Base-by-base conservation (phyloP, 2,888 invertebrate species). In the Ceraclea dissimilis region DNA sequence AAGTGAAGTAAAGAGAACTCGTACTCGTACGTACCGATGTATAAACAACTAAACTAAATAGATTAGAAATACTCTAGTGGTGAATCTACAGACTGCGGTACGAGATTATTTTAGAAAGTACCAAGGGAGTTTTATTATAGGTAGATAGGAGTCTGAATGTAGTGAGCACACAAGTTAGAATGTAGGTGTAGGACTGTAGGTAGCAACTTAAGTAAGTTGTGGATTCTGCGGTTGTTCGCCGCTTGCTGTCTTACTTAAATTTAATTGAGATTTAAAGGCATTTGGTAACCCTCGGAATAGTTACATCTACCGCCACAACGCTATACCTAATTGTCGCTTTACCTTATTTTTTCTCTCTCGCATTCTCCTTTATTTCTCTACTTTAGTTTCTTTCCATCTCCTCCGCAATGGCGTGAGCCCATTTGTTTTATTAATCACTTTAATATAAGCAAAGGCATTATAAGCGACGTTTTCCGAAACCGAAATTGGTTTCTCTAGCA, bases 191-290 rank as follows among this genome's bases (percentile, higher is more conserved):
- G 4, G 26, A 6, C 4, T 4, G 26, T 26, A 26, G 10, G 26
- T 26, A 26, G 5, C 26, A 10, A 26, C 5, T 26, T 6, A 26
- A 26, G 26, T 26, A 26, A 46, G 20, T 18, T 43, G 49, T 26
- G 54, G 54, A 34, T 54, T 22, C 34, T 34, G 22, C 22, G 44
- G 54, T 19, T 13, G 49, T 22, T 48, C 54, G 17, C 54, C 39
- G 57, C 53, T 50, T 39, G 52, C 61, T 61, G 61, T 61, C 61
- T 61, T 61, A 61, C 61, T 61, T 61, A 61, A 48, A 57, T 48
- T 49, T 61, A 61, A 61, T 61, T 61, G 61, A 61, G 61, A 61
- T 61, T 61, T 61, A 61, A 57, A 57, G 59, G 52, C 59, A 44
- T 39, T 46, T 13, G 44, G 52, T 57, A 50, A 47, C 50, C 49